Evolutionary conservation across 2,797 vertebrate genomes (phyloP), one percentile per base, ranked within the genome.

Genomic region (Rhinophrynus dorsalis): DNA sequence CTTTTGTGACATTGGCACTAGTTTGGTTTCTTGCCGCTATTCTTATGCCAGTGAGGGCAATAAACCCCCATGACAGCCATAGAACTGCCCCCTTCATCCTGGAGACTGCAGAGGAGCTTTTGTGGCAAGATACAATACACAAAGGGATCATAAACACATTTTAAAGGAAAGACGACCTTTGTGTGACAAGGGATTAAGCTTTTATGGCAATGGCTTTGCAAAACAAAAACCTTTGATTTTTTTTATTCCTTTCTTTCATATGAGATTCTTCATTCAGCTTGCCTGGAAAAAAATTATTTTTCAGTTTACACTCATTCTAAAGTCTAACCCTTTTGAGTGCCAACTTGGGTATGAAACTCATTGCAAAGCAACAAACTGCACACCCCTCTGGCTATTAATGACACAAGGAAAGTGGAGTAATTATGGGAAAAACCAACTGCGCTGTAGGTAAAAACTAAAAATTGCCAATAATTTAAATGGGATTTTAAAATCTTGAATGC

Each of bases 111-210:
- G 75, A 71, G 80, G 27, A 69, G 83, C 85, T 80, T 88, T 89
- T 86, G 80, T 88, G 75, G 79, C 79, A 70, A 83, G 77, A 78
- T 68, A 86, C 85, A 86, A 83, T 80, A 75, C 81, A 76, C 80
- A 77, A 77, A 84, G 77, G 78, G 83, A 82, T 83, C 82, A 85
- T 85, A 84, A 87, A 84, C 79, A 77, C 64, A 0, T 61, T 76
- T 80, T 79, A 78, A 82, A 82, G 77, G 77, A 82, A 83, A 81
- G 82, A 84, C 76, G 78, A 80, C 79, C 78, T 76, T 78, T 86
- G 79, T 82, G 82, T 79, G 75, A 64, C 57, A 59, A 77, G 73
- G 78, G 78, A 78, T 82, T 78, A 76, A 76, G 68, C 82, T 86
- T 78, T 78, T 82, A 80, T 72, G 68, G 79, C 78, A 52, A 82